Evolutionary conservation across 2,888 invertebrate genomes (phyloP).

Genomic region (Cetonia aurata): DNA sequence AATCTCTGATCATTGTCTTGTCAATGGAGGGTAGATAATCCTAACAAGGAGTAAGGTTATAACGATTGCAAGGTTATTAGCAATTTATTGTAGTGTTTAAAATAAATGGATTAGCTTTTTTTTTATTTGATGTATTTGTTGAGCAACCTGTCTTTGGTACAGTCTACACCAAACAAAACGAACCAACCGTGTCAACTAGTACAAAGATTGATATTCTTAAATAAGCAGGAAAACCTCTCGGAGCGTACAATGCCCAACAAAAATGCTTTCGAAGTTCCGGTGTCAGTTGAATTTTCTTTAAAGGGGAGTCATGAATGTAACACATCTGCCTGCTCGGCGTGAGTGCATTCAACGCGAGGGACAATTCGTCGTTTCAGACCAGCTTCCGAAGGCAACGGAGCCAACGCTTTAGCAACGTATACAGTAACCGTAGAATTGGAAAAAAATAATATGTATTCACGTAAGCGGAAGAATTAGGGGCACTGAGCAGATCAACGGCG

Average conservation of each 20-base stretch:
- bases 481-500: constrained; percentile 4
- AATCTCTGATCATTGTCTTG: constrained; percentile 3
- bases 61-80: background rate
- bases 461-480: constrained; percentile 42
- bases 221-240: constrained; percentile 62
- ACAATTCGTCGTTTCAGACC: constrained; percentile 57
- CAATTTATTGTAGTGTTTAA: too few species aligned
- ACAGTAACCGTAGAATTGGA: constrained; percentile 17
- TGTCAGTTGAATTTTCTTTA: constrained; percentile 60
- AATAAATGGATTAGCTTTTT: too few species aligned
- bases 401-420: constrained; percentile 9
- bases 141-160: too few species aligned
- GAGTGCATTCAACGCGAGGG: constrained; percentile 59
- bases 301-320: constrained; percentile 60
- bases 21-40: background rate
- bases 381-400: constrained; percentile 52
- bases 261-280: constrained; percentile 55
- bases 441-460: constrained; percentile 49
- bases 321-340: constrained; percentile 61
- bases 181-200: background rate
- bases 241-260: constrained; percentile 53
- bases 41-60: background rate
- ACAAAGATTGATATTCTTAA: constrained; percentile 64
- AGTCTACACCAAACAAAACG: background rate
- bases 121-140: too few species aligned